Evolutionary conservation across 2,888 invertebrate species (phyloP).

Genomic region (Drosophila ezoana): DNA sequence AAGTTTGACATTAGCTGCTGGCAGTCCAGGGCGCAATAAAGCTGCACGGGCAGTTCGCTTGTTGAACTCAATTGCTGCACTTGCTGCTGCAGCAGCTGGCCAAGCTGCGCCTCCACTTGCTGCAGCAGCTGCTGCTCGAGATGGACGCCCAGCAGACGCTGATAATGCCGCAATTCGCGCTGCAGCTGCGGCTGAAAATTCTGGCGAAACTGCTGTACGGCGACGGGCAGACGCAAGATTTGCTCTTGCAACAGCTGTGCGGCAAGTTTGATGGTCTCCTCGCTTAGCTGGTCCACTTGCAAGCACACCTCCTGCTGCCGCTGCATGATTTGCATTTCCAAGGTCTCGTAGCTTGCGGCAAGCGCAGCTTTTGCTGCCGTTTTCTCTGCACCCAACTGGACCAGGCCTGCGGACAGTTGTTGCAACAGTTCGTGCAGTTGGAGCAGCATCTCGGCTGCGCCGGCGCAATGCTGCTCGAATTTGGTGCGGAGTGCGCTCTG

Average conservation of each 20-base stretch:
- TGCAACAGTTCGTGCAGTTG: constrained; percentile 89
- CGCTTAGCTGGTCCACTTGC: constrained; percentile 96
- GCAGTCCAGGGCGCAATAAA: constrained; percentile 95
- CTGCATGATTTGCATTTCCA: constrained; percentile 93
- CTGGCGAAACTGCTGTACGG: constrained; percentile 95
- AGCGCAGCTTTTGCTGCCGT: constrained; percentile 88
- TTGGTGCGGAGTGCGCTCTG: constrained; percentile 99
- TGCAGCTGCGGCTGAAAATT: constrained; percentile 94
- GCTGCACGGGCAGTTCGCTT: constrained; percentile 95
- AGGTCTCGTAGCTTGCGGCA: constrained; percentile 91
- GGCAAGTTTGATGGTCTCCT: constrained; percentile 95
- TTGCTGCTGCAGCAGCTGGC: constrained; percentile 92
- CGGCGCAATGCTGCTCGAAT: constrained; percentile 98
- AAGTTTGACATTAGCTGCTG: constrained; percentile 98
- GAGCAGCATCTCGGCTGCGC: constrained; percentile 93
- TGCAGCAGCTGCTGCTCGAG: constrained; percentile 94
- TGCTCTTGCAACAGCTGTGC: constrained; percentile 98
- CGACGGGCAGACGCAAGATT: constrained; percentile 94
- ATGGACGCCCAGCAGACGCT: constrained; percentile 94
- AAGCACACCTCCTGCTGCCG: constrained; percentile 96
- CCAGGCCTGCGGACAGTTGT: constrained; percentile 87
- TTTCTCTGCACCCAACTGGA: constrained; percentile 87
- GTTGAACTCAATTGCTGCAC: constrained; percentile 88
- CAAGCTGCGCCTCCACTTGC: constrained; percentile 92
- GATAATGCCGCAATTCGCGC: constrained; percentile 93